phyloP scores from a whole-genome alignment of 2,888 invertebrate genomes.

The Cantharis rustica region DNA sequence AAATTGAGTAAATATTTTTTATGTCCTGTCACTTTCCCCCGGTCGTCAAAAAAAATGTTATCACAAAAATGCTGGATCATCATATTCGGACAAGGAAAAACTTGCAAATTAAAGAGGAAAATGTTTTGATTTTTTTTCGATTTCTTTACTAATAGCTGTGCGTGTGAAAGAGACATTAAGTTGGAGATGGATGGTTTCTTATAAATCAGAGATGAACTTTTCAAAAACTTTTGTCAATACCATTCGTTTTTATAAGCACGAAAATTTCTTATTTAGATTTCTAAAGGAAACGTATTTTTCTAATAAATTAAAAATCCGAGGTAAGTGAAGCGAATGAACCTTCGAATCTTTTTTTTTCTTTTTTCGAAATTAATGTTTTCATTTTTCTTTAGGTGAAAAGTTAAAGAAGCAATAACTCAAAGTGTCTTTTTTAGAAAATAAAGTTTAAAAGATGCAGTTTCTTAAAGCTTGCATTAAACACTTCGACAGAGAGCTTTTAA shows the following conservation, averaged over 20 bases:
- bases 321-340: not conserved
- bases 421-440: not conserved
- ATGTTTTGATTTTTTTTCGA: not conserved
- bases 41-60: not conserved
- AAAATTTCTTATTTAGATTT: not conserved
- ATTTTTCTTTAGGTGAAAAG: not conserved
- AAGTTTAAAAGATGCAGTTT: not conserved
- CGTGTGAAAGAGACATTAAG: not conserved
- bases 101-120: not conserved
- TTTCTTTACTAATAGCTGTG: not conserved
- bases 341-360: not conserved
- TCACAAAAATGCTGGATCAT: not conserved
- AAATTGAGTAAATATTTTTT: not conserved
- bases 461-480: not conserved
- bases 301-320: not conserved
- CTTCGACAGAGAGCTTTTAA: not conserved
- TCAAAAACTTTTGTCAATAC: not conserved
- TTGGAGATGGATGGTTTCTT: not conserved
- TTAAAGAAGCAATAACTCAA: not conserved
- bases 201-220: not conserved
- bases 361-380: not conserved
- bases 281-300: not conserved
- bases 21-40: not conserved
- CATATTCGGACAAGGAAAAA: not conserved
- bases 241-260: not conserved